These are phyloP conservation scores for Thera britannica DNA, from an alignment of 2,888 invertebrate genomes.

Conservation along the genomic window DNA sequence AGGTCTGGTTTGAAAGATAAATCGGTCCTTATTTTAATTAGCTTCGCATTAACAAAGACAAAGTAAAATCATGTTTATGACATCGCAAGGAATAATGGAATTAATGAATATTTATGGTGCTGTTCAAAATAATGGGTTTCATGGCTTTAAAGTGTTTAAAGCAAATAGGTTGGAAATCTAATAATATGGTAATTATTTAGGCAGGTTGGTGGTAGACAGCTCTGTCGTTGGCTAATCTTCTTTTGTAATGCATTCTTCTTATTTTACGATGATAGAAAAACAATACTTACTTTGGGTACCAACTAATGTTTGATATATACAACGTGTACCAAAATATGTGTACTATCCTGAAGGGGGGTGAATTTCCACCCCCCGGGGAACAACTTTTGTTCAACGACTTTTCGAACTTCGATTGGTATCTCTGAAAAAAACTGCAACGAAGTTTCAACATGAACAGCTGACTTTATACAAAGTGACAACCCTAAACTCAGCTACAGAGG, in stretches of 20 bases:
- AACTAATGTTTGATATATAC: no score
- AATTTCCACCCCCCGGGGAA: no score
- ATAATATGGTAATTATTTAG: constrained; percentile 30
- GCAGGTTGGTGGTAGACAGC: constrained; percentile 13
- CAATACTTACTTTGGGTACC: no score
- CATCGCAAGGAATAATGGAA: constrained; percentile 33
- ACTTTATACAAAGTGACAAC: no score
- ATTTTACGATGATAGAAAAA: no score
- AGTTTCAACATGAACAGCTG: no score
- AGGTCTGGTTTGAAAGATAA: not conserved
- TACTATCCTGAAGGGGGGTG: no score
- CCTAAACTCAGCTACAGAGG: no score
- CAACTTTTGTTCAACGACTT: no score
- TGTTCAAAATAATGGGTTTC: constrained; percentile 37
- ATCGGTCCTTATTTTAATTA: constrained; percentile 11
- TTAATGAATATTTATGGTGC: constrained; percentile 41
- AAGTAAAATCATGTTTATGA: constrained; percentile 33
- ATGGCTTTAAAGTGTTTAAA: constrained; percentile 43
- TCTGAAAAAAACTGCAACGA: no score
- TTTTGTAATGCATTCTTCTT: not conserved
- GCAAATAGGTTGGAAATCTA: constrained; percentile 41
- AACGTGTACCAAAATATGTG: no score
- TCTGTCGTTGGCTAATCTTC: not conserved
- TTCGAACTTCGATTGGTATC: no score
- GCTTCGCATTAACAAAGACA: constrained; percentile 19